Evolutionary conservation across 2,797 vertebrate species (phyloP), one percentile per base, ranked within the genome.

Genomic region (Odontamblyopus lacepedii): DNA sequence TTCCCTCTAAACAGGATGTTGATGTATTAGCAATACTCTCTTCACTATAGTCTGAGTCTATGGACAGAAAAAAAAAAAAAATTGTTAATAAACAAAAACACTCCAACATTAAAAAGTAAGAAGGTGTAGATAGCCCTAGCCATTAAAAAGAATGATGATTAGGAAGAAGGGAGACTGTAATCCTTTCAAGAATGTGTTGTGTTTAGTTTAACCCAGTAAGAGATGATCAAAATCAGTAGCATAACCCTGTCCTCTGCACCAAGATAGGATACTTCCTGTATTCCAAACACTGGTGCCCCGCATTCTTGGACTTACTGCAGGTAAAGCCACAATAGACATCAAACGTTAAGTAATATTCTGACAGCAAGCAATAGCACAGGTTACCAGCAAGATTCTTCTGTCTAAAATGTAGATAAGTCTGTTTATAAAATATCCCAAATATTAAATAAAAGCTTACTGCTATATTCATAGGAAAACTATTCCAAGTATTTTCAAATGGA

Each of bases 1-100:
- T 96, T 7, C 94, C 95, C 83, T 89, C 92, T 81, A 96, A 79
- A 41, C 98, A 99, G 7, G 94, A 81, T 0, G 89, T 91, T 0
- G 95, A 97, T 0, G 82, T 81, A 70, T 94, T 93, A 0, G 93
- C 92, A 74, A 93, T 88, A 65, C 94, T 88, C 82, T 92, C 18
- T 6, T 88, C n/a, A 7, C 78, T 88, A 51, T 83, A 83, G 78
- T 92, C 88, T 35, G 81, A 85, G 60, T 85, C 77, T 88, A 16
- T 9, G 11, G 29, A 72, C 55, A 48, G 50, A 63, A 19, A 63
- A 71, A 50, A 8, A 63, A 71, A 0, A 27, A 29, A 8, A 67
- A 65, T 70, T 63, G 61, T 27, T 50, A 65, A 50, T 30, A 66
- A 23, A 18, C 50, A 50, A 50, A 66, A 15, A 11, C 29, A 66